Conservation (phyloP, 1,140 invertebrate genomes). For the Temnothorax curvispinosus region DNA sequence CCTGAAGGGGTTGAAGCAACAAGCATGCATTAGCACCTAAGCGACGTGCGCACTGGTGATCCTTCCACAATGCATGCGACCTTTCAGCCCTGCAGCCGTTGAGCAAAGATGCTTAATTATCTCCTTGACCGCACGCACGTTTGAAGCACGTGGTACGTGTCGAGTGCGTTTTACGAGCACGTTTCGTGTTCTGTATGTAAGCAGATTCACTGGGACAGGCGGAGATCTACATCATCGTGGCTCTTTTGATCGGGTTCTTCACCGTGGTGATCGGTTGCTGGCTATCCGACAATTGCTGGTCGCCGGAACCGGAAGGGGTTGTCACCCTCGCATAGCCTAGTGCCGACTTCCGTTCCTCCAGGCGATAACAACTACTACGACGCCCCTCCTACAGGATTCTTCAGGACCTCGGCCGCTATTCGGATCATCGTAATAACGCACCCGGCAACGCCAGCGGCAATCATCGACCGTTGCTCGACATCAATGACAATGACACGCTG, state of each 20-base stretch:
- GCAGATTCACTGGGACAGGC: constrained; percentile 87
- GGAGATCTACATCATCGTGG: constrained; percentile 90
- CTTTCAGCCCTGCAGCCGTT: neutral
- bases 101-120: neutral
- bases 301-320: constrained; percentile 89
- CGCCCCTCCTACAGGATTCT: constrained; percentile 69
- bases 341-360: constrained; percentile 75
- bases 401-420: constrained; percentile 58
- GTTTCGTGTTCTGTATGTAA: constrained; percentile 3
- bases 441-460: constrained; percentile 43
- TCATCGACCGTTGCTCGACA: constrained; percentile 73
- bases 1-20: constrained; percentile 33
- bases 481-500: constrained; percentile 75
- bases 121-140: neutral
- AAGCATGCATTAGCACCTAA: constrained; percentile 47
- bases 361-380: constrained; percentile 76
- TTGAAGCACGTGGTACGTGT: too few relatives aligned
- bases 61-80: constrained; percentile 26
- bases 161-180: too few relatives aligned
- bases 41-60: neutral
- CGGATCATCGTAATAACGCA: constrained; percentile 22
- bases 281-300: constrained; percentile 92
- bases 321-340: constrained; percentile 89
- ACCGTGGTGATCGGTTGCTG: constrained; percentile 91
- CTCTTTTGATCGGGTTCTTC: constrained; percentile 89